Base-by-base conservation (phyloP, 2,797 vertebrate genomes). In the Sebastes reedi region DNA sequence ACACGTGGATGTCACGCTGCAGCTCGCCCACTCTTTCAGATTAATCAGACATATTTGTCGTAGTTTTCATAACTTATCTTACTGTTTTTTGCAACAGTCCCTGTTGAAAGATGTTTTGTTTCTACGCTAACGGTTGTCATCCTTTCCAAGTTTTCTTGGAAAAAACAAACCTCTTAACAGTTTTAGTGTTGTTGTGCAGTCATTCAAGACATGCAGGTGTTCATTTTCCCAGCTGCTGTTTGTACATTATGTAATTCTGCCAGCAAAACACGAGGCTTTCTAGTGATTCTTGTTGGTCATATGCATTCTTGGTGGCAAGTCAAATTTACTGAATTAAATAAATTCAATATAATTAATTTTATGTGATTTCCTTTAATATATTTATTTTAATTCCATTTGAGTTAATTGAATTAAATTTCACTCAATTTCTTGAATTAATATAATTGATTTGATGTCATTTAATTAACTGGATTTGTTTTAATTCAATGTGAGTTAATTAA, bases 221-320 rank as follows among this genome's bases (percentile, higher is more conserved):
- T 67, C 10, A 2, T 6, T 75, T 87, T 84, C 79, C 61, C 87
- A 80, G 79, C 64, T 14, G 25, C 55, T 77, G 72, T 76, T 66
- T 74, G 60, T 27, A 39, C 13, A 34, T 76, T 42, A 59, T 66
- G 55, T 65, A n/a, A 85, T 61, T 59, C 39, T 69, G 5, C 10
- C 36, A 9, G 34, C 2, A 55, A 65, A 61, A 39, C 56, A 55
- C 0, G 4, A 62, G 67, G 6, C 20, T 29, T 69, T 52, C 7
- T 58, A 2, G 27, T 55, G 2, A 64, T 60, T 77, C 18, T 16
- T 4, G 14, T 27, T 27, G 2, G n/a, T 71, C 16, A 8, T 6
- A 25, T 36, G 6, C 12, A 27, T 46, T 67, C 13, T n/a, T 9
- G 46, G 0, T 16, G 2, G 24, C 1, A 52, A 4, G 67, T 68